These are phyloP conservation scores for Lycaon pictus DNA, from an alignment of 2,113 vertebrate genomes.

Conservation along the genomic window DNA sequence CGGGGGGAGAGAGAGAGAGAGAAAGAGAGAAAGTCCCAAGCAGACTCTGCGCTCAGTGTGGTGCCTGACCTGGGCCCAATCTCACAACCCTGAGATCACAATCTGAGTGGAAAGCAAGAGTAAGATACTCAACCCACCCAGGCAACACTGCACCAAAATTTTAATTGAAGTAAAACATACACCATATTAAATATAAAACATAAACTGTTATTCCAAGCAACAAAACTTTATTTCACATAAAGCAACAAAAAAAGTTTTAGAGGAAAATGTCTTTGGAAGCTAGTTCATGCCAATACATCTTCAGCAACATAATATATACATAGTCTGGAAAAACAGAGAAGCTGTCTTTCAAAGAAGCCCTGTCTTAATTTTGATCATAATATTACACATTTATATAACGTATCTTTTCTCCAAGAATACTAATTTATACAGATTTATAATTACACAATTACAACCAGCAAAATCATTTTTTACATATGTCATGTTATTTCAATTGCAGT, in stretches of 20 bases:
- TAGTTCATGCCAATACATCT: not conserved
- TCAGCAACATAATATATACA: not conserved
- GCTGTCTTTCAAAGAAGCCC: conserved; percentile 32
- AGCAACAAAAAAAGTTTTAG: not conserved
- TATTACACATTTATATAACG: not conserved
- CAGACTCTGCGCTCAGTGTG: not conserved
- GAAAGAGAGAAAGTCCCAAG: not conserved
- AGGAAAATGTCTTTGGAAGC: conserved; percentile 37
- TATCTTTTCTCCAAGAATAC: conserved; percentile 26
- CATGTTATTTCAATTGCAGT: conserved; percentile 37
- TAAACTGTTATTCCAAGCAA: conserved; percentile 38
- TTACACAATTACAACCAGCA: not conserved
- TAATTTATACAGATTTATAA: not conserved
- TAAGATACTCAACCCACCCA: not conserved
- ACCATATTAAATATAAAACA: conserved; percentile 6
- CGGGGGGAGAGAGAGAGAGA: not conserved
- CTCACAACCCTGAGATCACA: not conserved
- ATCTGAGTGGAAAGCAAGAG: not conserved
- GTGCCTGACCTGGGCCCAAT: not conserved
- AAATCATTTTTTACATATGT: not conserved
- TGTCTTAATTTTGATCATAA: conserved; percentile 45
- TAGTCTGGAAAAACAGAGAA: not conserved
- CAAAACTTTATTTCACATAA: not conserved
- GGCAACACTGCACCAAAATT: not conserved
- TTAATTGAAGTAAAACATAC: not conserved